phyloP scores from a whole-genome alignment of 2,888 invertebrate genomes.

The Idaea dimidiata region DNA sequence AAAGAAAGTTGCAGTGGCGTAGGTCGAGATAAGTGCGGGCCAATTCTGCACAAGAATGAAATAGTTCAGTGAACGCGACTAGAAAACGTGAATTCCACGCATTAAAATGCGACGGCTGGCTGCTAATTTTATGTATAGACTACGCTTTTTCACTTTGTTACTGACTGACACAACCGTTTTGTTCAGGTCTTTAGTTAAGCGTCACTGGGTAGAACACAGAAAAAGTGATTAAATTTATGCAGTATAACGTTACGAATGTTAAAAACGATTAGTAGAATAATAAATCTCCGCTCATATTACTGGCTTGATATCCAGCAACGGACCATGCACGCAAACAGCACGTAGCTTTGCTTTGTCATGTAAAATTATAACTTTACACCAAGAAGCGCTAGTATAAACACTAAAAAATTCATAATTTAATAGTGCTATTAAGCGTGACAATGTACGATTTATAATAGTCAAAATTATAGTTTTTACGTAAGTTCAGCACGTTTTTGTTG shows the following conservation, averaged over 20 bases:
- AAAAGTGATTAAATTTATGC: not conserved
- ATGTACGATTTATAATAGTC: slow-evolving; percentile 25
- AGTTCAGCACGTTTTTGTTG: slow-evolving; percentile 24
- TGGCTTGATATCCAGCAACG: too few relatives aligned
- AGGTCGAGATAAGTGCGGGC: slow-evolving; percentile 56
- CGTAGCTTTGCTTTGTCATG: too few relatives aligned
- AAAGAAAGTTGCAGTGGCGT: slow-evolving; percentile 70
- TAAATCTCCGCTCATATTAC: not conserved
- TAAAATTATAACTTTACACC: not conserved
- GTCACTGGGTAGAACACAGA: not conserved
- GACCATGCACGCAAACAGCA: too few relatives aligned
- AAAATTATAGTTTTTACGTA: slow-evolving; percentile 21
- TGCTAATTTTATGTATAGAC: not conserved
- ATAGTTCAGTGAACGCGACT: slow-evolving; percentile 33
- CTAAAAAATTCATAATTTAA: slow-evolving; percentile 12
- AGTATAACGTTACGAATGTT: not conserved
- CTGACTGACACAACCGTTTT: not conserved
- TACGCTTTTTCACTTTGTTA: slow-evolving; percentile 2
- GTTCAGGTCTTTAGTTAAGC: not conserved
- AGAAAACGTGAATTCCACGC: slow-evolving; percentile 25
- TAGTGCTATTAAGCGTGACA: slow-evolving; percentile 25
- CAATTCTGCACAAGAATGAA: slow-evolving; percentile 38
- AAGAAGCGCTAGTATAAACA: not conserved
- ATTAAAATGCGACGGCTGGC: slow-evolving; percentile 23
- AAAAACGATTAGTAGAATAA: not conserved